Evolutionary conservation across 2,888 invertebrate genomes (phyloP).

Genomic region (Drosophila eohydei): DNA sequence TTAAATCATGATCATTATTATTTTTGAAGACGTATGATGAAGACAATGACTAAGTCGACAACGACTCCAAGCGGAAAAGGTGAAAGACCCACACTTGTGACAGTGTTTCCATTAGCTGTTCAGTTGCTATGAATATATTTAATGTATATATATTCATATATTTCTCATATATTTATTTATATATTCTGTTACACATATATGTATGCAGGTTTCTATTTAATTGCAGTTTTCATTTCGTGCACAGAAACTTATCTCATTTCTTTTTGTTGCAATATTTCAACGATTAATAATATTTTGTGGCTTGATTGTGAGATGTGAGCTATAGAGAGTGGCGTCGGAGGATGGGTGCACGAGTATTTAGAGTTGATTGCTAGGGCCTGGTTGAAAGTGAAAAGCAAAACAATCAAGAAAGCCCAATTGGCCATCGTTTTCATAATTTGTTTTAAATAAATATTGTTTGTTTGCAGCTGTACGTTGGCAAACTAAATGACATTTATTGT

Average conservation of each 20-base stretch:
- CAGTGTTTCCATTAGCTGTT: neutral
- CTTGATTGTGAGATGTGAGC: neutral
- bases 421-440: constrained; percentile 42
- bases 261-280: neutral
- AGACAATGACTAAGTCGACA: too few species aligned
- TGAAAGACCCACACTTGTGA: too few species aligned
- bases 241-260: neutral
- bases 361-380: constrained; percentile 4
- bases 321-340: too few species aligned
- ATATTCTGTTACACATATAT: too few species aligned
- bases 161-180: neutral
- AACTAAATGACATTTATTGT: constrained; percentile 75
- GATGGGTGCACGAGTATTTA: neutral
- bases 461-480: constrained; percentile 38
- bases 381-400: neutral
- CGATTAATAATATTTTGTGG: neutral
- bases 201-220: neutral
- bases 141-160: neutral
- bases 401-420: constrained; percentile 31
- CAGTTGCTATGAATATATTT: neutral
- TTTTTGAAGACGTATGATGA: too few species aligned
- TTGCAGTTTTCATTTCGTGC: neutral
- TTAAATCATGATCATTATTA: too few species aligned
- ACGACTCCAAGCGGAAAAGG: too few species aligned
- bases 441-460: constrained; percentile 51